A percentile compares a stretch with the other conserved stretches of the same genome.
These are phyloP conservation scores for Aleiodes leptofemur DNA, from an alignment of 2,888 invertebrate genomes.

Conservation along the genomic window DNA sequence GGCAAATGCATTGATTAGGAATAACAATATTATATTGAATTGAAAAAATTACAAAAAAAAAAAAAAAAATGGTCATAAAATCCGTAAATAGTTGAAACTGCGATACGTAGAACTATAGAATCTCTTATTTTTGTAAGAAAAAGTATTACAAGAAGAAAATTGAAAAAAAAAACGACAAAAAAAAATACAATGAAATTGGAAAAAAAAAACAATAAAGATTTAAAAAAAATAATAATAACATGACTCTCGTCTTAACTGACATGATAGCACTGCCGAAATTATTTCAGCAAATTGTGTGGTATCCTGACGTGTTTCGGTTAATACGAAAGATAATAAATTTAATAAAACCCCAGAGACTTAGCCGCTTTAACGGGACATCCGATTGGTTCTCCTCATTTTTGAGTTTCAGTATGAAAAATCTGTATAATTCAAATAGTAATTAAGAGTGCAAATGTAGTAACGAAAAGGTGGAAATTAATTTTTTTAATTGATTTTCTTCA, in stretches of 20 bases:
- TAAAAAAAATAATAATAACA: conserved; percentile 51
- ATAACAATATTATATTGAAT: conserved; percentile 40
- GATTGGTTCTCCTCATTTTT: conserved; percentile 33
- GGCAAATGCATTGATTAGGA: neutral
- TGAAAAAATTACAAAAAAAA: conserved; percentile 34
- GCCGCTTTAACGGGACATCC: conserved; percentile 58
- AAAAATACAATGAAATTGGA: conserved; percentile 43
- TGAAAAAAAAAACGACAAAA: conserved; percentile 47
- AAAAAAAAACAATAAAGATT: conserved; percentile 52
- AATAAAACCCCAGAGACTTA: conserved; percentile 59
- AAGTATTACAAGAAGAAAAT: conserved; percentile 55
- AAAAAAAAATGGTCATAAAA: conserved; percentile 10
- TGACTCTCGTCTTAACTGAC: conserved; percentile 19
- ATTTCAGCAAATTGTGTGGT: conserved; percentile 2
- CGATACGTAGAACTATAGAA: conserved; percentile 64
- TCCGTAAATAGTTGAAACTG: conserved; percentile 43
- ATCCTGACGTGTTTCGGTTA: conserved; percentile 37
- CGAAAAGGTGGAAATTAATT: too few species aligned
- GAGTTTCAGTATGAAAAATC: conserved; percentile 20
- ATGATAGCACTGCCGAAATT: conserved; percentile 10
- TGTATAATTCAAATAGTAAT: neutral
- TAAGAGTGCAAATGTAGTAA: neutral
- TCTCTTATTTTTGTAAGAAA: conserved; percentile 70
- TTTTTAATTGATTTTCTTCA: too few species aligned
- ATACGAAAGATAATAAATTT: conserved; percentile 41